Evolutionary conservation across 2,797 vertebrate genomes (phyloP).

Genomic region (Buceros bicornis): DNA sequence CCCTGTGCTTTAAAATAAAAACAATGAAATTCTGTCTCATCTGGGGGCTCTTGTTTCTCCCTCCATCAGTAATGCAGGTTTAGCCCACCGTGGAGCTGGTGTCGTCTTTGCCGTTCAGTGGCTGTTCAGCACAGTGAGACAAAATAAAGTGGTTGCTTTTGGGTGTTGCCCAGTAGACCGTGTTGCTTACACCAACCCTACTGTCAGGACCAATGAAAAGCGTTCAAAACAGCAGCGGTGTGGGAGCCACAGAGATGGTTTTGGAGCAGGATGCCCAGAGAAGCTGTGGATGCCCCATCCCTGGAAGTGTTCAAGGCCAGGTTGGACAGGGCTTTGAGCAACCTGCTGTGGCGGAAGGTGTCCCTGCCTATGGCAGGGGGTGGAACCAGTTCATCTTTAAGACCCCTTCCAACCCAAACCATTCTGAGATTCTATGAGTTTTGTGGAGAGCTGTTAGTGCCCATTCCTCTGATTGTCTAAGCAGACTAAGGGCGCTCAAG

Average conservation of each 20-base stretch:
- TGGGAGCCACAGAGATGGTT: neutral
- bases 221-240: neutral
- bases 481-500: neutral
- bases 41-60: neutral
- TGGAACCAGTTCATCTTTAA: neutral
- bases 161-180: neutral
- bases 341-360: neutral
- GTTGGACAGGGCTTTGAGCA: neutral
- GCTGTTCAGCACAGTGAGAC: neutral
- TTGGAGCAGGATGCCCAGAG: neutral
- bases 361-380: neutral
- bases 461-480: neutral
- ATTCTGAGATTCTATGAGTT: neutral
- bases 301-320: neutral
- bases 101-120: too few relatives aligned
- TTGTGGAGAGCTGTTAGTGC: neutral
- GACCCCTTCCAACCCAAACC: neutral
- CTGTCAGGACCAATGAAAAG: neutral
- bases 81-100: neutral
- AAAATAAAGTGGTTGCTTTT: neutral
- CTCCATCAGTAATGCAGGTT: neutral
- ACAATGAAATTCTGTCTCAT: neutral
- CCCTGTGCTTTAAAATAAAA: neutral
- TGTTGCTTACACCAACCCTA: neutral
- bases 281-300: too few relatives aligned